Evolutionary conservation across 1,140 invertebrate genomes (phyloP), one percentile per base, ranked within the genome.

Genomic region (Teleogryllus occipitalis): DNA sequence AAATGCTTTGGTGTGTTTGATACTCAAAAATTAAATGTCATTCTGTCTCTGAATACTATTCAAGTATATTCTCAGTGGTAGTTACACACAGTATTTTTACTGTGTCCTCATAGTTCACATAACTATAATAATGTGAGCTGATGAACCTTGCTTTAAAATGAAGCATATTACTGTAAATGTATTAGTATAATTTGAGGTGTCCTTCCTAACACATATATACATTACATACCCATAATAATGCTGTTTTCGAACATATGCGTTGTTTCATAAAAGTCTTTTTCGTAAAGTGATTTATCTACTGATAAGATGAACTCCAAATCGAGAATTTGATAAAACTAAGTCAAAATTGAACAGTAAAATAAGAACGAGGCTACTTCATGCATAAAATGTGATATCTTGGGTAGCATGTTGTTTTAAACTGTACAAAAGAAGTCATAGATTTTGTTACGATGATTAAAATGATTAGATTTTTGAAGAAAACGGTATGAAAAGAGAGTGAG

Each of bases 171-270:
- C 18, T 10, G 10, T 14, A 65, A 65, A 14, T 65, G 54, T 65
- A 10, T 65, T 65, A 65, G 54, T 14, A 65, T 65, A 18, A 65
- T 65, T 65, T 65, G 54, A 65, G 54, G 18, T 65, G 54, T 65
- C 54, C 54, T 65, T 65, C 54, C 54, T 65, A 14, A 65, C 54
- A 65, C 54, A 65, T 65, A 65, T 65, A 65, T 65, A 65, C 54
- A 65, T 65, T 65, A 65, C 54, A 65, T 65, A 65, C 54, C 54
- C 54, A 65, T 65, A 65, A 65, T 65, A 65, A 65, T 65, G 54
- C 54, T 65, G 54, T 65, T 65, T 65, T 65, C 54, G 18, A 65
- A 18, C 54, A 65, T 14, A 18, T 65, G 54, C 54, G 54, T 14
- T 65, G 18, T 65, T 65, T 65, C 54, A 65, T 65, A 14, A 65